Conservation (phyloP, 1,140 invertebrate species). For the Lepidurus apus region DNA sequence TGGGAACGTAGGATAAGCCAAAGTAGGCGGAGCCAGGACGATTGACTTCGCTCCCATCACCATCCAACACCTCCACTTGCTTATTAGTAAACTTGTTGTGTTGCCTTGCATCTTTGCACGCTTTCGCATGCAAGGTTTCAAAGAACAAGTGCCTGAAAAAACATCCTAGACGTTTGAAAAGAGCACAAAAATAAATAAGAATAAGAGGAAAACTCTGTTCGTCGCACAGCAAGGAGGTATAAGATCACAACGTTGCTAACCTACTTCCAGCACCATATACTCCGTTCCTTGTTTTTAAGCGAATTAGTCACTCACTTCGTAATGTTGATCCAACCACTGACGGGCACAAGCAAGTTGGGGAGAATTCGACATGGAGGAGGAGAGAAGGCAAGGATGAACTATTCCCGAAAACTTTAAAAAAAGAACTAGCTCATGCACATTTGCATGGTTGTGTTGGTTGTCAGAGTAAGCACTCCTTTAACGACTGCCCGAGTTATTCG, state of each 20-base stretch:
- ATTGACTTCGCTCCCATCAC: not conserved
- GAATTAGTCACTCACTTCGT: not conserved
- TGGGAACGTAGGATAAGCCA: not conserved
- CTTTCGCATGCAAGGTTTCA: not conserved
- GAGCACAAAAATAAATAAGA: not conserved
- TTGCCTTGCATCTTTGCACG: not conserved
- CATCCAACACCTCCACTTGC: conserved; percentile 7
- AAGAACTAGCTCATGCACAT: not conserved
- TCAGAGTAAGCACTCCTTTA: conserved; percentile 5
- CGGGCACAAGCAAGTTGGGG: not conserved
- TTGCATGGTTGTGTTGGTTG: conserved; percentile 8
- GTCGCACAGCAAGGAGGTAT: too few relatives aligned
- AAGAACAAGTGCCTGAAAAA: not conserved
- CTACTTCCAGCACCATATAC: too few relatives aligned
- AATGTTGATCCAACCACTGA: not conserved
- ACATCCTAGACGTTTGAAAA: not conserved
- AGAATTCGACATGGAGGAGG: not conserved
- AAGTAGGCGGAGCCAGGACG: not conserved
- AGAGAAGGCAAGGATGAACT: not conserved
- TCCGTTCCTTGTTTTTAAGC: not conserved
- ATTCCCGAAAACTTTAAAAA: not conserved
- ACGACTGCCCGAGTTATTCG: conserved; percentile 3
- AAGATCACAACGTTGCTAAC: too few relatives aligned
- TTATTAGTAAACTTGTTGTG: not conserved
- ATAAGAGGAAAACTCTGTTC: not conserved